Percentiles rank a stretch among this genome's conserved stretches.
Conservation (phyloP, 92 coral and sea anemone genomes). For the Palythoa caribaeorum region DNA sequence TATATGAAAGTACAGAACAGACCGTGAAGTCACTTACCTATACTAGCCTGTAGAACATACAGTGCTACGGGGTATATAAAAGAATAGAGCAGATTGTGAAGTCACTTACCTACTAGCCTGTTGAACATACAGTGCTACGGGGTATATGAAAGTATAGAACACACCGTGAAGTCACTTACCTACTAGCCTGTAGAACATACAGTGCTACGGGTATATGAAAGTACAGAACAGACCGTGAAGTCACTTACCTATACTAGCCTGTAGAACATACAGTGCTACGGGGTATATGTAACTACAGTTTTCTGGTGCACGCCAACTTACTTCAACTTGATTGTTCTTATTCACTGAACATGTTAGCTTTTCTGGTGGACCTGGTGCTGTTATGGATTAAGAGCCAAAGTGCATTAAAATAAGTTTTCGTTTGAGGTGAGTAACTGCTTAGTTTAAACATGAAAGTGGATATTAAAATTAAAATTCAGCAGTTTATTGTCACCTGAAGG, state of each 20-base stretch:
- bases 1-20: background rate
- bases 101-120: constrained; percentile 89
- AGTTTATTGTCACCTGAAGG: too few species aligned
- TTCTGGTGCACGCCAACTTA: constrained; percentile 88
- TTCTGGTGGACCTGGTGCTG: constrained; percentile 95
- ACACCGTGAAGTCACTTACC: too few species aligned
- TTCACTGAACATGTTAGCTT: constrained; percentile 75
- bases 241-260: constrained; percentile 79
- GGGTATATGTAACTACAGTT: constrained; percentile 77
- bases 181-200: too few species aligned
- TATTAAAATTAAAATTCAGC: too few species aligned
- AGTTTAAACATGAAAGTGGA: too few species aligned
- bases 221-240: background rate
- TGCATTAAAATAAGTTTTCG: background rate
- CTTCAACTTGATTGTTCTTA: constrained; percentile 62
- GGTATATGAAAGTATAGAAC: constrained; percentile 65
- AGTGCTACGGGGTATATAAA: too few species aligned
- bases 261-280: constrained; percentile 76
- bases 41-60: too few species aligned
- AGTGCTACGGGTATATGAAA: too few species aligned
- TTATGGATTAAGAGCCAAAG: background rate
- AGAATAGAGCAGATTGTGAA: background rate
- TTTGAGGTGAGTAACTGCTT: too few species aligned
- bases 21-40: too few species aligned
- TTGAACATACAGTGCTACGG: constrained; percentile 77